Conservation (phyloP, 1,140 invertebrate genomes). For the Diorhabda carinulata region DNA sequence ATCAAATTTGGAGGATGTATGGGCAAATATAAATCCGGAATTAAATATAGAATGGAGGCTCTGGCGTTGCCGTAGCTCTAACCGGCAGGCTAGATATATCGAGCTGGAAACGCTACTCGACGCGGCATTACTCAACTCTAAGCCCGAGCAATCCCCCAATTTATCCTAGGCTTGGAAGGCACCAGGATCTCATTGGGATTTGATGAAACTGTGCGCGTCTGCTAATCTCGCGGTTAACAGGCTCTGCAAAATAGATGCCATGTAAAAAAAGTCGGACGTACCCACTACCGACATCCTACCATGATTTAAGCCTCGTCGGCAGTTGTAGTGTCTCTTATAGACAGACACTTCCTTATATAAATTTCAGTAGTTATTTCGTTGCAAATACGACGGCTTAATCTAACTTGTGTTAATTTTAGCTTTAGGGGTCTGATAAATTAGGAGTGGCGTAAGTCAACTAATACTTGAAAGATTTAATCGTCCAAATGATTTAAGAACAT, state of each 20-base stretch:
- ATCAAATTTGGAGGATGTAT: constrained; percentile 45
- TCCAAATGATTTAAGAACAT: too few relatives aligned
- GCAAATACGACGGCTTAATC: background rate
- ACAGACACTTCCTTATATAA: background rate
- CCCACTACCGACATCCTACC: background rate
- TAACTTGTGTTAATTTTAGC: background rate
- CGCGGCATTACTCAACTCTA: constrained; percentile 49
- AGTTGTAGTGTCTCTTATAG: background rate
- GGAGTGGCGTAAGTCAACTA: too few relatives aligned
- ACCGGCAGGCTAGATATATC: constrained; percentile 41
- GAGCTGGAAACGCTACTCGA: constrained; percentile 45
- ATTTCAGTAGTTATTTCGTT: background rate
- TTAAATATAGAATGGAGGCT: constrained; percentile 48
- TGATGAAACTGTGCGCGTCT: constrained; percentile 46
- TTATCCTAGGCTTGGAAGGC: constrained; percentile 46
- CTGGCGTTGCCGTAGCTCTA: constrained; percentile 4
- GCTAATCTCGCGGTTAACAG: constrained; percentile 49
- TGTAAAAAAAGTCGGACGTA: constrained; percentile 10
- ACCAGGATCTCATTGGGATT: constrained; percentile 49
- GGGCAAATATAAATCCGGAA: constrained; percentile 48
- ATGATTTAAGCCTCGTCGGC: background rate
- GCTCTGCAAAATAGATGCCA: constrained; percentile 47
- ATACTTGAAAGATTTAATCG: too few relatives aligned
- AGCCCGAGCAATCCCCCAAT: constrained; percentile 49
- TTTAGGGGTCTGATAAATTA: background rate